Evolutionary conservation across 2,888 invertebrate species (phyloP).

Genomic region (Acronicta alni): DNA sequence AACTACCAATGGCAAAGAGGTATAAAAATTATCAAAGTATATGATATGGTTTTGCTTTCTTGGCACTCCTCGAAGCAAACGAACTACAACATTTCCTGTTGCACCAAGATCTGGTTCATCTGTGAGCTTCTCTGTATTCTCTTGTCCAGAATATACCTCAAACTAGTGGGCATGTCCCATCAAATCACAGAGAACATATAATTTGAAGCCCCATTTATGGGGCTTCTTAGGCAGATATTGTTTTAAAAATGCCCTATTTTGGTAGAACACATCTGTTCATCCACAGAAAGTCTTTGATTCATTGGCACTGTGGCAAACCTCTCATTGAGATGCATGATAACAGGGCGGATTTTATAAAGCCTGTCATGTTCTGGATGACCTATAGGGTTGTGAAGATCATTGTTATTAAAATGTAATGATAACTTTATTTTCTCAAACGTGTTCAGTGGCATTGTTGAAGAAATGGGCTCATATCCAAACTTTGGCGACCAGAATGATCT

Average conservation of each 20-base stretch:
- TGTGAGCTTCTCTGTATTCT: conserved; percentile 53
- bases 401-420: conserved; percentile 61
- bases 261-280: conserved; percentile 54
- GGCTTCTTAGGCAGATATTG: conserved; percentile 51
- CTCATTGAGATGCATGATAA: conserved; percentile 58
- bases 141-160: conserved; percentile 61
- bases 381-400: conserved; percentile 51
- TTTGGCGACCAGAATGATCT: conserved; percentile 44
- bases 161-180: conserved; percentile 49
- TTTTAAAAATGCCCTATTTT: conserved; percentile 53
- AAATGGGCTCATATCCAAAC: conserved; percentile 38
- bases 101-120: conserved; percentile 40
- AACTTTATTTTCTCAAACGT: conserved; percentile 56
- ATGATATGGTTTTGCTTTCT: conserved; percentile 47
- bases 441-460: conserved; percentile 23
- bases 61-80: conserved; percentile 41
- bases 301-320: conserved; percentile 60
- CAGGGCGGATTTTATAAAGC: conserved; percentile 57
- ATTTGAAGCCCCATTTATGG: conserved; percentile 54
- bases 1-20: conserved; percentile 59
- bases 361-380: conserved; percentile 48
- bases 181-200: conserved; percentile 49
- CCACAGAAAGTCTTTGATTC: conserved; percentile 60
- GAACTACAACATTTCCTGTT: conserved; percentile 39
- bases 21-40: conserved; percentile 65